phyloP scores from a whole-genome alignment of 2,888 invertebrate genomes.

The Ptychoptera contaminata region DNA sequence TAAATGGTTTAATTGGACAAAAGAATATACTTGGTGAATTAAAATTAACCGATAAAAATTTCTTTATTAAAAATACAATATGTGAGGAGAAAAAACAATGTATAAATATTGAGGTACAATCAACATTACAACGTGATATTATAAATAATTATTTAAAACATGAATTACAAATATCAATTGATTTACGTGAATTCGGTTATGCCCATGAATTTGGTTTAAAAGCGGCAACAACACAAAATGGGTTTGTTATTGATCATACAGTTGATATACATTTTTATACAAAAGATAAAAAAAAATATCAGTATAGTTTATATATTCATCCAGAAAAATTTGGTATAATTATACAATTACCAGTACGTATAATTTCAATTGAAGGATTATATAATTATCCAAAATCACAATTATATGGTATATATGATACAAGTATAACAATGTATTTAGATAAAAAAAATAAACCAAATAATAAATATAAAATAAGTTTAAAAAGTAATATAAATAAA shows the following conservation, averaged over 20 bases:
- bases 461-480: conserved; percentile 44
- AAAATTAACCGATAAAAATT: conserved; percentile 55
- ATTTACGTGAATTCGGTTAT: conserved; percentile 57
- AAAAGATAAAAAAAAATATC: conserved; percentile 54
- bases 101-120: conserved; percentile 45
- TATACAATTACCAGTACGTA: conserved; percentile 50
- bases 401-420: conserved; percentile 41
- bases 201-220: conserved; percentile 59
- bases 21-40: conserved; percentile 54
- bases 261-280: conserved; percentile 55
- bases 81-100: conserved; percentile 70
- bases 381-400: conserved; percentile 32
- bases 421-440: conserved; percentile 47
- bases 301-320: conserved; percentile 47
- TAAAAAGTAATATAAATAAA: conserved; percentile 36
- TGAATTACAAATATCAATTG: conserved; percentile 46
- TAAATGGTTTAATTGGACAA: conserved; percentile 52
- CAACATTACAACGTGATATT: conserved; percentile 17
- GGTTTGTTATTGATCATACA: conserved; percentile 44
- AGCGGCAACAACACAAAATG: conserved; percentile 43
- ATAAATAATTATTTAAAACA: conserved; percentile 37
- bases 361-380: conserved; percentile 43
- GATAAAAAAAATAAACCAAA: conserved; percentile 55
- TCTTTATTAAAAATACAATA: conserved; percentile 51
- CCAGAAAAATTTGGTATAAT: conserved; percentile 45